A percentile compares a stretch with the other conserved stretches of the same genome.
These are phyloP conservation scores for Physocephala rufipes DNA, from an alignment of 2,888 invertebrate genomes.

Conservation along the genomic window DNA sequence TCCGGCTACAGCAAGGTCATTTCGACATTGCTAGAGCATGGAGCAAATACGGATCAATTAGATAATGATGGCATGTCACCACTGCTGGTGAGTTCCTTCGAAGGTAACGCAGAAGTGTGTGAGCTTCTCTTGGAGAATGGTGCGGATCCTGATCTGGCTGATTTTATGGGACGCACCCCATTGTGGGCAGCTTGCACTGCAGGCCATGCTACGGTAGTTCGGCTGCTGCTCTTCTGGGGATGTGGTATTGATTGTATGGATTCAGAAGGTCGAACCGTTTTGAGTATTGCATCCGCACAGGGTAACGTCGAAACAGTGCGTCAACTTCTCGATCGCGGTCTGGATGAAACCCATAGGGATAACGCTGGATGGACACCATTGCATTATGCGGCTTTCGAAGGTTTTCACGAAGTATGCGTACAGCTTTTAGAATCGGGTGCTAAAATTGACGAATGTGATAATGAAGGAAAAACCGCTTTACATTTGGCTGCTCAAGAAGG, in stretches of 20 bases:
- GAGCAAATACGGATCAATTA: slow-evolving; percentile 82
- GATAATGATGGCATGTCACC: slow-evolving; percentile 91
- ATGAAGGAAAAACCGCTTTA: slow-evolving; percentile 88
- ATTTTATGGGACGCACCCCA: slow-evolving; percentile 83
- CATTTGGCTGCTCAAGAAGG: slow-evolving; percentile 92
- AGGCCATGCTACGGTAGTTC: slow-evolving; percentile 87
- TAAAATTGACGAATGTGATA: slow-evolving; percentile 87
- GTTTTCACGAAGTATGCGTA: slow-evolving; percentile 66
- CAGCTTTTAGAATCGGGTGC: slow-evolving; percentile 82
- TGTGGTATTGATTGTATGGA: slow-evolving; percentile 96
- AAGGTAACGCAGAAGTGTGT: slow-evolving; percentile 91
- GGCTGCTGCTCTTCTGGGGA: slow-evolving; percentile 91
- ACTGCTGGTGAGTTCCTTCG: slow-evolving; percentile 87
- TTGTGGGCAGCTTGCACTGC: slow-evolving; percentile 94
- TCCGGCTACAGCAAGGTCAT: slow-evolving; percentile 77
- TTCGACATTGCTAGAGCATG: slow-evolving; percentile 79
- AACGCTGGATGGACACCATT: slow-evolving; percentile 97
- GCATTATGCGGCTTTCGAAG: slow-evolving; percentile 95
- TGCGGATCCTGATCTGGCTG: slow-evolving; percentile 89
- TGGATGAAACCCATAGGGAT: slow-evolving; percentile 88
- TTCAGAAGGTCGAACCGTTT: slow-evolving; percentile 89
- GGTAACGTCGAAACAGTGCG: slow-evolving; percentile 89
- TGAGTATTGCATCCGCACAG: slow-evolving; percentile 86
- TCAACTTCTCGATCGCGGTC: slow-evolving; percentile 85
- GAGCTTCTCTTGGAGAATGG: slow-evolving; percentile 91